Evolutionary conservation across 2,888 invertebrate species (phyloP), one percentile per base, ranked within the genome.

Genomic region (Tanytarsus gracilentus): DNA sequence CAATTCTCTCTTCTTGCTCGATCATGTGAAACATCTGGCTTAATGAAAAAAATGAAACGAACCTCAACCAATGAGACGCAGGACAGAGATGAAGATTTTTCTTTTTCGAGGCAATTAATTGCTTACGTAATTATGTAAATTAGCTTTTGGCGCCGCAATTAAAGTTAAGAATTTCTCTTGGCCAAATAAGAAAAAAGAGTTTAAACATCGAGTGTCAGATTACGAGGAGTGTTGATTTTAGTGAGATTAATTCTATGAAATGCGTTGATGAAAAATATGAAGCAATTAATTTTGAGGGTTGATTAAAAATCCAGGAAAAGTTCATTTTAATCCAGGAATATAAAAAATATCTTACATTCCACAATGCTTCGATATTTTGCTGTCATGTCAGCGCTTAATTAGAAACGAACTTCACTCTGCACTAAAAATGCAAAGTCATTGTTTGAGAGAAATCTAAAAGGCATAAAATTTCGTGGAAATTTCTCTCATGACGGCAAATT

Each of bases 21-120:
- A 53, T 53, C 53, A 53, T 53, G 53, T 53, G 53, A 30, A 55
- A 55, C 55, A 55, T 55, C 55, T 55, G 55, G 55, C n/a, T n/a
- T 55, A 55, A 55, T 55, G 55, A 55, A 36, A 52, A n/a, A n/a
- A n/a, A n/a, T n/a, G n/a, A n/a, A n/a, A n/a, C n/a, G 44, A 44
- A 44, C 23, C 44, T 44, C 44, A 18, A 18, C 40, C 55, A 55
- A n/a, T 25, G 23, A 18, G 11, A 21, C 26, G 30, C 14, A n/a
- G 11, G 52, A n/a, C 16, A 25, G 16, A 25, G 55, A 55, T 44
- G 44, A 44, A 44, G 23, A 44, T 5, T 30, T 30, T 11, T 30
- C n/a, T n/a, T 30, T 30, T 44, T 40, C 23, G 26, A 25, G 39
- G 21, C 33, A 55, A 55, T 55, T 55, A 55, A 55, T 55, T 55